Percentiles rank a stretch among this genome's conserved stretches.
These are phyloP conservation scores for Onychomys torridus DNA, from an alignment of 2,797 vertebrate species.

Conservation along the genomic window DNA sequence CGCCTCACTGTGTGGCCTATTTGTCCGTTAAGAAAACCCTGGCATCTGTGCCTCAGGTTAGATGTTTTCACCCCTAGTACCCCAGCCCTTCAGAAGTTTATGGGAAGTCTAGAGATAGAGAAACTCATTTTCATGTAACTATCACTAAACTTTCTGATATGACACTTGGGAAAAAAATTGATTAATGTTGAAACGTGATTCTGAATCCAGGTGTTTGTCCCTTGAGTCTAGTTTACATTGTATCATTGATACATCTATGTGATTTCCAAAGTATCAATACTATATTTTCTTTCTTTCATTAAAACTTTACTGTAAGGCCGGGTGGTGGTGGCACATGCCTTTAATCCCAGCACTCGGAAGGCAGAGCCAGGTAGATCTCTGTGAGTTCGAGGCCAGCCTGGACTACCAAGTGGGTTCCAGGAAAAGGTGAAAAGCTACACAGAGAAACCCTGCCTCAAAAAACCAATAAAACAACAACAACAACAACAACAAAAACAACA, in stretches of 20 bases:
- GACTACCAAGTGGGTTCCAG: too few relatives aligned
- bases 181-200: not conserved
- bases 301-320: not conserved
- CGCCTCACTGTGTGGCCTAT: not conserved
- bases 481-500: too few relatives aligned
- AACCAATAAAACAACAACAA: too few relatives aligned
- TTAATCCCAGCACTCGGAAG: too few relatives aligned
- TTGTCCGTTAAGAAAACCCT: not conserved
- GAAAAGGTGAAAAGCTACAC: too few relatives aligned
- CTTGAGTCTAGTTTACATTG: fast-evolving
- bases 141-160: not conserved
- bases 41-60: not conserved
- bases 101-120: not conserved
- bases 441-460: too few relatives aligned
- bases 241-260: not conserved
- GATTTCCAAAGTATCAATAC: not conserved
- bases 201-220: not conserved
- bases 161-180: not conserved
- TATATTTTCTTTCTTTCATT: not conserved
- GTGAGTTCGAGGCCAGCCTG: too few relatives aligned
- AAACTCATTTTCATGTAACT: not conserved
- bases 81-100: not conserved
- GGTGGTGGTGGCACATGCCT: too few relatives aligned
- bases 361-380: too few relatives aligned
- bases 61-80: not conserved